Conservation (phyloP, 2,888 invertebrate genomes). For the Thalpophila matura region DNA sequence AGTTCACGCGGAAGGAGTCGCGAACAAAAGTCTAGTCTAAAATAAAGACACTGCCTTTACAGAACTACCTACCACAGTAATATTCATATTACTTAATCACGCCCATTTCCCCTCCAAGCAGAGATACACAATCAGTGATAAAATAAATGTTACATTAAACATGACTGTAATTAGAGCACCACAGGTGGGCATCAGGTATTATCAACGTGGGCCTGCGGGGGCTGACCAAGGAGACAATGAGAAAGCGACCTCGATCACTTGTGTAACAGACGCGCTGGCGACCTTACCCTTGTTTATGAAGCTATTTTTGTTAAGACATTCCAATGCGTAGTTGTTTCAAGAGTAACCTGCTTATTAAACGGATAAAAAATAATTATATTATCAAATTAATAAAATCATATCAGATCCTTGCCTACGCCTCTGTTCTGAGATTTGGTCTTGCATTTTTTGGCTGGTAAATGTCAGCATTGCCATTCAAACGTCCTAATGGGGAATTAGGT, state of each 20-base stretch:
- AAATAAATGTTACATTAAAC: constrained; percentile 13
- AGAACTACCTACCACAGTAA: too few species aligned
- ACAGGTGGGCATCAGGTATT: constrained; percentile 44
- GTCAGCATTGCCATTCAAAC: too few species aligned
- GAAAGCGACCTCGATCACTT: constrained; percentile 74
- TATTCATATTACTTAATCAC: too few species aligned
- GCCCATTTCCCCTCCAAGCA: neutral
- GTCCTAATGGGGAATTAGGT: too few species aligned
- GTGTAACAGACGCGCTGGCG: constrained; percentile 62
- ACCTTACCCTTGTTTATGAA: constrained; percentile 69
- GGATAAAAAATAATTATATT: too few species aligned
- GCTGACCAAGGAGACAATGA: constrained; percentile 68
- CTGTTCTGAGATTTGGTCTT: too few species aligned
- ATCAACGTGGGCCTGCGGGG: constrained; percentile 44
- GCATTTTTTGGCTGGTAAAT: too few species aligned
- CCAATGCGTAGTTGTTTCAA: constrained; percentile 31
- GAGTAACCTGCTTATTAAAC: constrained; percentile 1
- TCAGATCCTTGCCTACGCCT: too few species aligned
- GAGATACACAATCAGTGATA: constrained; percentile 6
- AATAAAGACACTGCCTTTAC: too few species aligned
- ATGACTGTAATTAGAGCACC: constrained; percentile 33
- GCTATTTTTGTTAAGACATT: constrained; percentile 40
- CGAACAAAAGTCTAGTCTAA: too few species aligned
- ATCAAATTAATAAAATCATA: too few species aligned
- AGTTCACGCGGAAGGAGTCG: too few species aligned